Base-by-base conservation (phyloP, 2,888 invertebrate species). In the Thyatira batis region DNA sequence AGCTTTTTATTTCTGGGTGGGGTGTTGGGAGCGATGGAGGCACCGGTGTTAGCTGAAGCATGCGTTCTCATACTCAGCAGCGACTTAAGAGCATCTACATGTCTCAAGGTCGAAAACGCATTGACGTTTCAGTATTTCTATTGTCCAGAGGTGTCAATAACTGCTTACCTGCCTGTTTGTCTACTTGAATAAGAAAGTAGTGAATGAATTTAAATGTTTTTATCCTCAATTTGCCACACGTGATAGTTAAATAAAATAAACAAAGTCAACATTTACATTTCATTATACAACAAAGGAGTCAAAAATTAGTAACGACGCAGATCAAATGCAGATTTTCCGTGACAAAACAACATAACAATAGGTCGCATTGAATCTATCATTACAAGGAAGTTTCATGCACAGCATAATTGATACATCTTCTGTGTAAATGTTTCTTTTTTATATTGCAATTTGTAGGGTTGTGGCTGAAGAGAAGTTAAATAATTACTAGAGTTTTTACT, bases 401-500 rank as follows among this genome's bases (percentile, higher is more conserved):
- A 54, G 50, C 49, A 61, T 81, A 80, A 83, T 83, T 82, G 78
- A 76, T 74, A 80, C 74, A 80, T 78, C 23, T 23, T 23, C 76
- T 73, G 73, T 68, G 60, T 57, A 58, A 60, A 57, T 62, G 63
- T 67, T 76, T 76, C n/a, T n/a, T 77, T 79, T 65, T 61, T 61
- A 39, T 6, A 23, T 23, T 39, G 39, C 17, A 17, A 39, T 39
- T 17, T 39, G 13, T 39, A 39, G 17, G 39, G 39, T 17, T 39
- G 39, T 39, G 0, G 8, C 8, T 1, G 2, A 33, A 2, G 5
- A 33, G 5, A n/a, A 5, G 17, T 1, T 17, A 8, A 8, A 3
- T 23, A 3, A 4, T 8, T 4, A 39, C 39, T 17, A 13, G 39
- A 39, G 39, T 39, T 8, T 13, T 13, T 13, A 17, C 8, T 2